Base-by-base conservation (phyloP, 2,888 invertebrate species). In the Pemphredon lugubris region DNA sequence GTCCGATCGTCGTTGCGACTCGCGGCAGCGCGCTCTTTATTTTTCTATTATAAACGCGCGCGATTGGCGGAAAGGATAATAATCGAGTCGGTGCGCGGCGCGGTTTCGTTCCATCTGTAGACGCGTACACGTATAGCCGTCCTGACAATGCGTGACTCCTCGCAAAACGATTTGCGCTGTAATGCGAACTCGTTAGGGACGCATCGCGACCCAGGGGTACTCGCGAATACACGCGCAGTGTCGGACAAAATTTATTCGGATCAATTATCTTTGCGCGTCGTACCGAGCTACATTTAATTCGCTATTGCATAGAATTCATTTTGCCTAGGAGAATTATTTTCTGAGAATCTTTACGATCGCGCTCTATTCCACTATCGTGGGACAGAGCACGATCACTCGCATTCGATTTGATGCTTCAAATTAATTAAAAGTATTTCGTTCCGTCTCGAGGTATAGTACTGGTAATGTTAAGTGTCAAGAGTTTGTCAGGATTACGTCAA, bases 1-100 rank as follows among this genome's bases (percentile, higher is more conserved):
- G 50, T 20, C 21, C 65, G 23, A 42, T 37, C 39, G 32, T 58
- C 60, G 45, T 64, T 37, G 65, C 57, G 30, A 48, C 53, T 42
- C 45, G 39, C 63, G 55, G 40, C 16, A 30, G 51, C 40, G 55
- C 44, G 67, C 53, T 76, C 63, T 67, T 77, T 77, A 77, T 77
- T 77, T 77, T 77, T 74, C 68, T 77, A 73, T 71, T 61, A n/a
- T 57, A 30, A 57, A 64, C 54, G 42, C 21, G 32, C 37, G 45
- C 53, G 45, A 60, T 18, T 6, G 39, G 20, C 51, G 34, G 26
- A 18, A 20, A 45, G 60, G 14, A 50, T 21, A 20, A 42, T 16
- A 23, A 53, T 18, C 50, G 32, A 26, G 37, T 34, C 45, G 45
- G 32, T 14, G 44, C 40, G 18, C 0, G n/a, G 13, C 14, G 37